Conservation (phyloP, 2,113 vertebrate genomes). For the Crotalus tigris region DNA sequence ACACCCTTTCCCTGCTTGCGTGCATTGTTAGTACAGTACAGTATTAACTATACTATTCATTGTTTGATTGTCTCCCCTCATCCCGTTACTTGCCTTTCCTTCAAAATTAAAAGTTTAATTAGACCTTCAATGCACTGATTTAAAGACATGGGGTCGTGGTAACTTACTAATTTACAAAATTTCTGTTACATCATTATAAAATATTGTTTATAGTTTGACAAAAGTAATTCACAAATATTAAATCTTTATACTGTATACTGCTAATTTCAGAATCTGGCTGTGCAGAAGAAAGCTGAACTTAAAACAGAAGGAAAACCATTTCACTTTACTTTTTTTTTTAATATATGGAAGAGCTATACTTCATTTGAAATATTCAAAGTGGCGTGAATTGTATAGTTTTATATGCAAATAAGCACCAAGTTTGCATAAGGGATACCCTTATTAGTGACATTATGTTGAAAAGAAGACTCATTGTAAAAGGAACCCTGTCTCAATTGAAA, state of each 20-base stretch:
- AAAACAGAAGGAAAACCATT: background rate
- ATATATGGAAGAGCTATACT: background rate
- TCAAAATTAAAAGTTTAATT: background rate
- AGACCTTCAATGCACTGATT: background rate
- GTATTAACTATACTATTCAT: background rate
- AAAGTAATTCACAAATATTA: background rate
- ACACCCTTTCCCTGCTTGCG: background rate
- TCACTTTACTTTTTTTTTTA: background rate
- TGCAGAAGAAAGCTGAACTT: background rate
- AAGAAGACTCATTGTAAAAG: background rate
- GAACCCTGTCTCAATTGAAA: background rate
- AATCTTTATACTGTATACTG: background rate
- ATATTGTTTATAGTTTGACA: background rate
- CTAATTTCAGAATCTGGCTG: conserved; percentile 20
- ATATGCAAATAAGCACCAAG: background rate
- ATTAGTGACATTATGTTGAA: background rate
- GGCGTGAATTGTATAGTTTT: background rate
- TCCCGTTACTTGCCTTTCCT: background rate
- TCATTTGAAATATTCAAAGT: background rate
- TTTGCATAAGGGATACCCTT: background rate
- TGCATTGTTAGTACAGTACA: background rate
- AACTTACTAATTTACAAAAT: background rate
- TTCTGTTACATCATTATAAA: background rate
- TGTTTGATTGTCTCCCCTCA: background rate
- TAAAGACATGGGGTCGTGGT: background rate